These are phyloP conservation scores for Nasonia longicornis DNA, from an alignment of 1,140 invertebrate species.

Conservation along the genomic window DNA sequence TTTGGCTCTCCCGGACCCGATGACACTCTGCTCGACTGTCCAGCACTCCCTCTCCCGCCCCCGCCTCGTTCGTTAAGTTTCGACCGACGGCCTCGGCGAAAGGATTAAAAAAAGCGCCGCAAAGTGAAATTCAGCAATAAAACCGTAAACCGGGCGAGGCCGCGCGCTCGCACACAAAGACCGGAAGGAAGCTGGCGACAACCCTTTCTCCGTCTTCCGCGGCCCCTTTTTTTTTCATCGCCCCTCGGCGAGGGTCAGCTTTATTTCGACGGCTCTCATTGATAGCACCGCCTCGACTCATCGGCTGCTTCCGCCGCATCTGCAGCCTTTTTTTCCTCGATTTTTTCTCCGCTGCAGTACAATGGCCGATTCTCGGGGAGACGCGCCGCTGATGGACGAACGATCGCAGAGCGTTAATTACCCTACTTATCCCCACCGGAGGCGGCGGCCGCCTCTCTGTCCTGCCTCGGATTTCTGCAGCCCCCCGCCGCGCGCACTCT, in stretches of 20 bases:
- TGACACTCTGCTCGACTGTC: background rate
- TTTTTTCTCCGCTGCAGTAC: background rate
- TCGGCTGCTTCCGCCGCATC: background rate
- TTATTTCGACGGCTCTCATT: background rate
- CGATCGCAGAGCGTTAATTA: background rate
- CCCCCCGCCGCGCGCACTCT: background rate
- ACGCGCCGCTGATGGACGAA: constrained; percentile 6
- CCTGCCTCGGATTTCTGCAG: background rate
- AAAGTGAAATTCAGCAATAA: constrained; percentile 54
- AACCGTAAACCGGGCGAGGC: constrained; percentile 28
- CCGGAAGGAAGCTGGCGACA: constrained; percentile 24
- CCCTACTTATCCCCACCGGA: background rate
- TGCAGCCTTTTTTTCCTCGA: background rate
- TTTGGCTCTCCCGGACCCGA: constrained; percentile 42
- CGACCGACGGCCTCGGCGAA: constrained; percentile 19
- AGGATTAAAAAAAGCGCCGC: constrained; percentile 42
- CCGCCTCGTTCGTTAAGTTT: constrained; percentile 16
- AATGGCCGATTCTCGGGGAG: background rate
- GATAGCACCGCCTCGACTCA: constrained; percentile 5
- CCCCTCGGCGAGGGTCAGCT: background rate
- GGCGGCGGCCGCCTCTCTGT: too few species aligned
- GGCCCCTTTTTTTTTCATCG: constrained; percentile 13
- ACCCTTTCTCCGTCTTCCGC: constrained; percentile 40
- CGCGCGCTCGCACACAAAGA: background rate
- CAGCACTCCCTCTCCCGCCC: background rate